These are phyloP conservation scores for Pampusana beccarii DNA, from an alignment of 2,113 vertebrate species.

Conservation along the genomic window DNA sequence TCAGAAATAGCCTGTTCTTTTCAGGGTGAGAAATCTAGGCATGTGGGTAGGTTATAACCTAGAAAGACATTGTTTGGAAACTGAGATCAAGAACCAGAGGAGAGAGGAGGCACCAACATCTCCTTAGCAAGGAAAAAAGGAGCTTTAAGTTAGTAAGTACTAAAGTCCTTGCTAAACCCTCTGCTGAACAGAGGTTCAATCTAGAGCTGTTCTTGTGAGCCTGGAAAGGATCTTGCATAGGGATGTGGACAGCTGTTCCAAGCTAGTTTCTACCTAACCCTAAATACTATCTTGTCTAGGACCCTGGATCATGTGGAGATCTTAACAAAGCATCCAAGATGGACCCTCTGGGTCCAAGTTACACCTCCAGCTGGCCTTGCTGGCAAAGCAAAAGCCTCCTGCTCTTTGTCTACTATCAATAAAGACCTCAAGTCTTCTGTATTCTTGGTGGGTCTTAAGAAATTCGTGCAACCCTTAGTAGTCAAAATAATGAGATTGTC, in stretches of 20 bases:
- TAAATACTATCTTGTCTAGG: background rate
- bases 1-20: background rate
- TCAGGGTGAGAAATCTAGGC: background rate
- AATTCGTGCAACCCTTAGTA: constrained; percentile 55
- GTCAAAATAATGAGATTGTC: constrained; percentile 66
- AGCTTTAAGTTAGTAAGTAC: background rate
- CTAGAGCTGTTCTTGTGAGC: background rate
- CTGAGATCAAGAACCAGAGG: background rate
- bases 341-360: background rate
- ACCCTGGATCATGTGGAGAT: background rate
- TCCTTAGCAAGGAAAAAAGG: background rate
- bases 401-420: background rate
- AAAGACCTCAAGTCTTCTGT: background rate
- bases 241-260: background rate
- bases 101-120: background rate
- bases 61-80: background rate
- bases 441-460: background rate
- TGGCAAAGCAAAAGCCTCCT: background rate
- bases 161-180: background rate
- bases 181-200: background rate
- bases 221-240: background rate
- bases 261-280: background rate
- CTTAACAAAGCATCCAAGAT: background rate
- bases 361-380: background rate
- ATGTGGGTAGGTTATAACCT: background rate